Evolutionary conservation across 2,113 vertebrate species (phyloP).

Genomic region (Carassius carassius): DNA sequence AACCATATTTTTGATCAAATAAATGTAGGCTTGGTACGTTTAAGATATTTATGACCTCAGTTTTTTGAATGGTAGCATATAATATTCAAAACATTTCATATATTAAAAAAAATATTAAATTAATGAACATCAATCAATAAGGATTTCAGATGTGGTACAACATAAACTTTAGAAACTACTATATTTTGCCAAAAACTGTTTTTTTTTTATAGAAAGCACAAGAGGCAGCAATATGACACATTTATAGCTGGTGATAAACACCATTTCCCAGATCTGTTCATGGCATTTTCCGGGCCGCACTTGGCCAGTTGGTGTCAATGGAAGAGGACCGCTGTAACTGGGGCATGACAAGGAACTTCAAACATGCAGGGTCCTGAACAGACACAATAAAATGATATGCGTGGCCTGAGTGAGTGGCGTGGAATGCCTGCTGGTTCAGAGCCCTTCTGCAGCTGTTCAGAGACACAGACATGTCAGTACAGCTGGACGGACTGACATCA

Average conservation of each 20-base stretch:
- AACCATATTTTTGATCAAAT: not conserved
- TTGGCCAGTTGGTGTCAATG: conserved; percentile 26
- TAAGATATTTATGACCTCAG: not conserved
- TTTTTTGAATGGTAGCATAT: not conserved
- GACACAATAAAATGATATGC: conserved; percentile 58
- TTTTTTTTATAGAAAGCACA: not conserved
- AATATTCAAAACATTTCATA: no score
- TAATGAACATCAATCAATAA: not conserved
- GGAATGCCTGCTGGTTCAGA: not conserved
- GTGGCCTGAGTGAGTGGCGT: conserved; percentile 42
- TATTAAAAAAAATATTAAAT: not conserved
- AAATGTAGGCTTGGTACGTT: not conserved
- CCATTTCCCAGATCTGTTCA: conserved; percentile 10
- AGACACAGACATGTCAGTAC: conserved; percentile 47
- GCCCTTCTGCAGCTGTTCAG: conserved; percentile 55
- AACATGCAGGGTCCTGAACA: conserved; percentile 46
- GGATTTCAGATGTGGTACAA: not conserved
- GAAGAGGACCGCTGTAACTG: conserved; percentile 27
- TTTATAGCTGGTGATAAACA: conserved; percentile 1
- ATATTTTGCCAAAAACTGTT: not conserved
- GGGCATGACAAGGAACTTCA: conserved; percentile 43
- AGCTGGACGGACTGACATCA: conserved; percentile 51
- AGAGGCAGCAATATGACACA: conserved; percentile 16
- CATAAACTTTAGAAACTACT: not conserved
- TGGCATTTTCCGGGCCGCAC: conserved; percentile 18